Base-by-base conservation (phyloP, 1,140 invertebrate genomes). In the Propsilocerus akamusi region DNA sequence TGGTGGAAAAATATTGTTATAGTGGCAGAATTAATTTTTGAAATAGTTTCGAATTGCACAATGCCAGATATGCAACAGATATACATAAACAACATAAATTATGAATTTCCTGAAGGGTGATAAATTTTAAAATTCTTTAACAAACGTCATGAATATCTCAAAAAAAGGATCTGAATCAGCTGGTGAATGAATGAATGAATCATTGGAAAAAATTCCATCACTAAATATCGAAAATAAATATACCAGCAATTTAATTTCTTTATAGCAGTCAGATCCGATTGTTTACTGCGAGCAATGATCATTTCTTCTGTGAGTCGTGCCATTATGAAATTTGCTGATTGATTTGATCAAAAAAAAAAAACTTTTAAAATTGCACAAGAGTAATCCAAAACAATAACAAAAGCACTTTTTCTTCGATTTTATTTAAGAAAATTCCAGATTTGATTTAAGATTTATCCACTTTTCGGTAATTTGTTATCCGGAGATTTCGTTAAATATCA, bases 231-330 rank as follows among this genome's bases (percentile, higher is more conserved):
- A 3, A 30, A 30, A 30, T 30, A 30, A 7, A 30, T n/a, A 8
- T 62, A 86, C 85, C 86, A 90, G 64, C 82, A 86, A 71, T 89
- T 89, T 17, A 90, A 69, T 64, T 86, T 84, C 66, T 80, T 84
- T 26, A 89, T 80, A 53, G 75, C 72, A 25, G 75, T 68, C 54
- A 88, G 70, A 68, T 88, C 84, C 17, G 83, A 86, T 51, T 80
- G 74, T 65, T 82, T 80, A 7, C 83, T 83, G 53, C 85, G 70
- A 49, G 83, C 82, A 58, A 87, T 75, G 56, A 89, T 80, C 81
- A 88, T 87, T 65, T 87, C 83, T 68, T 88, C 84, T 4, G 84
- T 88, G 53, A 90, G 65, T 48, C 74, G 76, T 52, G 81, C 77
- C 75, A 83, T 83, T 46, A 25, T 63, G 28, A 30, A n/a, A n/a